Evolutionary conservation across 2,113 vertebrate species (phyloP), one percentile per base, ranked within the genome.

Genomic region (Erinaceus europaeus): DNA sequence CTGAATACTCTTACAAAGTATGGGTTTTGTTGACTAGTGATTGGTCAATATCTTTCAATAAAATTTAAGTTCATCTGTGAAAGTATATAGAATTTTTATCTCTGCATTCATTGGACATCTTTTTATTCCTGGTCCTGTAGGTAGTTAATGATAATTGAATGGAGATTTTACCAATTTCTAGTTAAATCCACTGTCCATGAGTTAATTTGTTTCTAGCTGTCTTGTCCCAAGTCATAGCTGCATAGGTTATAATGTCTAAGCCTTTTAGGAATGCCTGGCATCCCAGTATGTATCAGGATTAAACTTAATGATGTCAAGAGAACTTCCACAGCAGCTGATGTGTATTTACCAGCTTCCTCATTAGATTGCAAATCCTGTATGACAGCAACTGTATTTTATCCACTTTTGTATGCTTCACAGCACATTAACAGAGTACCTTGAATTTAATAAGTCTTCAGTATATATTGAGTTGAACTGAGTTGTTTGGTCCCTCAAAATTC

Each of bases 261-360:
- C 13, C 57, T 73, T 86, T 89, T 84, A 92, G 80, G 67, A 88
- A 74, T 86, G 52, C 25, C 81, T 87, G 81, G 11, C 59, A 77
- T 55, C 18, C 46, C 57, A 25, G 32, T 61, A 38, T 73, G 62
- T 80, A 38, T 73, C 50, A 53, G 89, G 80, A 91, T 93, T 92
- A 90, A 94, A 64, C 12, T 73, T 91, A 94, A 92, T 84, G 84
- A 92, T 94, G 32, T 89, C 86, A 78, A 65, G 74, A 86, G 53
- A 88, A 74, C 27, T 69, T 91, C 32, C 68, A 44, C 38, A 62
- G 76, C 1, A 4, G 76, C 29, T 81, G 81, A 40, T 86, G 53
- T 52, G 17, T 59, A 34, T 48, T 6, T 86, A 87, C 71, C 81
- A 55, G 40, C 81, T 21, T 90, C 75, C 80, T 93, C 87, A 93